phyloP scores from a whole-genome alignment of 1,140 invertebrate species.

The Anoplophora glabripennis region DNA sequence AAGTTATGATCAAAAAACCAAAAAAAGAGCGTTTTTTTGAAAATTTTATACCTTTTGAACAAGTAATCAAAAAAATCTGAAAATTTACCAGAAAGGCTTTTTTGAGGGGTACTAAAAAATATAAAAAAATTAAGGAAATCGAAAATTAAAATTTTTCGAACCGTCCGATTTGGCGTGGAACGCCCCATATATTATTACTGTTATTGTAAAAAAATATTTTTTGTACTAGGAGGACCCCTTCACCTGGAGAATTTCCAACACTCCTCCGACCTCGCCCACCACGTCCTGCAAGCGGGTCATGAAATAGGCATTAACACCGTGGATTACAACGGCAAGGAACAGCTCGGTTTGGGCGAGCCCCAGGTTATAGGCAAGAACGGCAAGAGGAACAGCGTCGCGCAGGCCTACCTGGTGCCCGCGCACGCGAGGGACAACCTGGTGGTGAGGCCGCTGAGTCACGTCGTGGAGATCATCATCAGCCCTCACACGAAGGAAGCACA shows the following conservation, averaged over 20 bases:
- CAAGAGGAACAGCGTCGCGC: constrained; percentile 57
- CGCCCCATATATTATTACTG: no score
- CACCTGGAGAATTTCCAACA: constrained; percentile 57
- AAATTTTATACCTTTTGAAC: no score
- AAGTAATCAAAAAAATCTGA: no score
- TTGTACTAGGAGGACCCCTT: constrained; percentile 52
- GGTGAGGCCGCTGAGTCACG: constrained; percentile 56
- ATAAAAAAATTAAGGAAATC: no score
- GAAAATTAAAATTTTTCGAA: no score
- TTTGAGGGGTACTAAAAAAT: no score
- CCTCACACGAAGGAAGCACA: constrained; percentile 56
- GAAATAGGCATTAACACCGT: constrained; percentile 55
- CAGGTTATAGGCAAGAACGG: constrained; percentile 60
- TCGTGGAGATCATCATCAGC: constrained; percentile 63
- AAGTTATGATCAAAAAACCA: no score
- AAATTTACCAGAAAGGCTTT: no score
- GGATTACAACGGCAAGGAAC: constrained; percentile 64
- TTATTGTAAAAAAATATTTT: no score
- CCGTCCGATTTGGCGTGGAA: no score
- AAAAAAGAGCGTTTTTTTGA: no score
- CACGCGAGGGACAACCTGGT: constrained; percentile 64
- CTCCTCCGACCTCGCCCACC: constrained; percentile 49
- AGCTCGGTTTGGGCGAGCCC: constrained; percentile 62
- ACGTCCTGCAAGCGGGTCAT: constrained; percentile 62
- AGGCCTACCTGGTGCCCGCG: constrained; percentile 55